phyloP scores from a whole-genome alignment of 2,888 invertebrate species.

The Apamea anceps region DNA sequence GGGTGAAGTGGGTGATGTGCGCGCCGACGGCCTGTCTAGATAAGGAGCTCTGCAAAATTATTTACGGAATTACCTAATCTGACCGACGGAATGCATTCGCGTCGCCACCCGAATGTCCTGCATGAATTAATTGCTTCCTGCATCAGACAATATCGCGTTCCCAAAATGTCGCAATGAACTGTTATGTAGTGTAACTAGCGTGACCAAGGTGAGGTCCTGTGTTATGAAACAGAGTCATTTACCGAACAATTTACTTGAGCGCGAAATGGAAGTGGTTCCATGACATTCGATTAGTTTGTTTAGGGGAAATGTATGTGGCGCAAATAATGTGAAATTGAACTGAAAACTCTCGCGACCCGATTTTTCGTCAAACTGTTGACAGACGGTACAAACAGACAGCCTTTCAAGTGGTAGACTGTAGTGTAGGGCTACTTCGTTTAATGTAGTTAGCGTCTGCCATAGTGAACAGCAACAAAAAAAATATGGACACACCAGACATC shows the following conservation, averaged over 20 bases:
- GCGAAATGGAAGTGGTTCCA: background rate
- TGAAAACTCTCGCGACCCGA: background rate
- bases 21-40: background rate
- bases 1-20: background rate
- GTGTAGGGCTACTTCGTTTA: background rate
- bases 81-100: slow-evolving; percentile 11
- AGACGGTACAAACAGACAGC: slow-evolving; percentile 6
- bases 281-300: slow-evolving; percentile 16
- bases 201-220: slow-evolving; percentile 55
- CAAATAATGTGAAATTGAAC: slow-evolving; percentile 10
- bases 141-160: slow-evolving; percentile 45
- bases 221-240: slow-evolving; percentile 13
- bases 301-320: background rate
- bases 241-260: slow-evolving; percentile 20
- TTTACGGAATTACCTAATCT: slow-evolving; percentile 14
- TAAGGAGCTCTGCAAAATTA: slow-evolving; percentile 16
- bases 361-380: background rate
- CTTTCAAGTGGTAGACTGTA: slow-evolving; percentile 11
- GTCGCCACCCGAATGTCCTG: slow-evolving; percentile 52
- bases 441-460: background rate
- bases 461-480: background rate
- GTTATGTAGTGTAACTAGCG: slow-evolving; percentile 54
- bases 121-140: slow-evolving; percentile 62
- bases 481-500: background rate
- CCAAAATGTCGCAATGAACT: slow-evolving; percentile 51